phyloP scores from a whole-genome alignment of 2,113 vertebrate genomes.

The Crotalus helleri region DNA sequence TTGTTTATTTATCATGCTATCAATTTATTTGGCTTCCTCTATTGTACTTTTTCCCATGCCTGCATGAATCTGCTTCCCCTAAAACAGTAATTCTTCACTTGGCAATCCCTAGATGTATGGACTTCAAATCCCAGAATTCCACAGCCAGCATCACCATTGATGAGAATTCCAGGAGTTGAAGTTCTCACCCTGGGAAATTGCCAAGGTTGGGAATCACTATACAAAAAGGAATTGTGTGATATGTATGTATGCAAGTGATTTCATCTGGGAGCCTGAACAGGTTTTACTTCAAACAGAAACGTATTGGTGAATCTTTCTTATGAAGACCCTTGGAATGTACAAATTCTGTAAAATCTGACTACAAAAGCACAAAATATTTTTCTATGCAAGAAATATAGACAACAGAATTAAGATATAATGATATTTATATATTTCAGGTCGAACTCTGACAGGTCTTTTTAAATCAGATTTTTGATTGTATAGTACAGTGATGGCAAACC shows the following conservation, averaged over 20 bases:
- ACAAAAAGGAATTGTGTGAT: neutral
- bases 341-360: neutral
- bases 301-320: neutral
- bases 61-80: neutral
- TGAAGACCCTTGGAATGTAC: neutral
- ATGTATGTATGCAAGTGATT: neutral
- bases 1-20: neutral
- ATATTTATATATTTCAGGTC: neutral
- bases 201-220: neutral
- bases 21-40: neutral
- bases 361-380: slow-evolving; percentile 17
- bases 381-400: fast-evolving
- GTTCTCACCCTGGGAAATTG: neutral
- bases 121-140: neutral
- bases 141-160: neutral
- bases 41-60: neutral
- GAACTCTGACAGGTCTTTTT: slow-evolving; percentile 9
- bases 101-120: neutral
- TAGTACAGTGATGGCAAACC: neutral
- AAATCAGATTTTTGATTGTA: neutral
- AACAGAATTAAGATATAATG: neutral
- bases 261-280: neutral
- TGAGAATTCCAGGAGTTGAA: neutral
- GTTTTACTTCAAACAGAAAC: neutral
- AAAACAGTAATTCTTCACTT: neutral